Percentiles rank a stretch among this genome's conserved stretches.
These are phyloP conservation scores for Microchirus variegatus DNA, from an alignment of 2,797 vertebrate genomes.

Conservation along the genomic window DNA sequence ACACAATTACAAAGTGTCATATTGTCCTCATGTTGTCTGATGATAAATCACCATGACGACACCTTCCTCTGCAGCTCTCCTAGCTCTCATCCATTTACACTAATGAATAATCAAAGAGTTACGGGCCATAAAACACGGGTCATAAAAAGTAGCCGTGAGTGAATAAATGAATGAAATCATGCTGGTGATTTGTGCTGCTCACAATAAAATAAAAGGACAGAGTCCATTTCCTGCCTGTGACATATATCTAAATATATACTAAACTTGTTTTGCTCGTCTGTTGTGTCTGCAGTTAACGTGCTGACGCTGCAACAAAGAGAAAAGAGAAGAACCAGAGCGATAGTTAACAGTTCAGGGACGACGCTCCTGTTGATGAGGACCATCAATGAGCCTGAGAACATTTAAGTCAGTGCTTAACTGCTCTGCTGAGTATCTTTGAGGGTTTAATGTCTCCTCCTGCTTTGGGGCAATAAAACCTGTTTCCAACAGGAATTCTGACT, in stretches of 20 bases:
- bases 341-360: no score
- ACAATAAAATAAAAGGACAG: conserved; percentile 37
- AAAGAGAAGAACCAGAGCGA: no score
- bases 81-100: conserved; percentile 44
- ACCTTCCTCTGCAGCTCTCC: conserved; percentile 19
- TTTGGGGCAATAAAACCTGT: no score
- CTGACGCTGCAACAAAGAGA: conserved; percentile 19
- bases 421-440: no score
- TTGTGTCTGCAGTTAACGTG: conserved; percentile 23
- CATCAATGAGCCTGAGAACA: no score
- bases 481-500: no score
- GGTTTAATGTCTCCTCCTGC: no score
- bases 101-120: conserved; percentile 59
- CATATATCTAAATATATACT: no score
- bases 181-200: conserved; percentile 41
- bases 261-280: conserved; percentile 1
- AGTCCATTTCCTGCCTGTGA: conserved; percentile 8
- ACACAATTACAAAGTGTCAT: conserved; percentile 36
- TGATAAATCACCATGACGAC: conserved; percentile 32
- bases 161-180: conserved; percentile 39
- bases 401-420: no score
- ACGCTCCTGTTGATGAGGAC: no score
- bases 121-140: conserved; percentile 43
- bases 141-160: conserved; percentile 51
- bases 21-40: conserved; percentile 15